Evolutionary conservation across 2,113 vertebrate genomes (phyloP), one percentile per base, ranked within the genome.

Genomic region (Poicephalus meyeri): DNA sequence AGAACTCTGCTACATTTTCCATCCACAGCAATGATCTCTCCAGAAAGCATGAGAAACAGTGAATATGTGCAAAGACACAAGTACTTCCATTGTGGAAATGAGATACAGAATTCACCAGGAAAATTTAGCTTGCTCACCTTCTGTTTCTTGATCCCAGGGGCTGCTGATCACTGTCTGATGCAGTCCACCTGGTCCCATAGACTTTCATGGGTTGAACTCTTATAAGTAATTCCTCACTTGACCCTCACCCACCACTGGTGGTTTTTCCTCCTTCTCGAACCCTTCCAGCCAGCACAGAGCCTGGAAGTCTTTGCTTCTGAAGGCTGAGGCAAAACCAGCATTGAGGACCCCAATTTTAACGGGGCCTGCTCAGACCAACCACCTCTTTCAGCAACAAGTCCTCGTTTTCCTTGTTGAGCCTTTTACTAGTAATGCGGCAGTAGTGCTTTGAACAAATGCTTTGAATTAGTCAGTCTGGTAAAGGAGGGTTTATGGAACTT

Each of bases 81-180:
- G 46, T 31, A 13, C 4, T 42, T 39, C 42, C 1, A 29, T 20
- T 1, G 0, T 21, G 63, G 60, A 68, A 85, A 76, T 2, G 2
- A 55, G 46, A 16, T 5, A 35, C 3, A 49, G 50, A 66, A 41
- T 74, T 61, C 50, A 81, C 7, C 7, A 26, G 37, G 70, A 72
- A 76, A 61, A 56, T 9, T 12, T 4, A 33, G 26, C 35, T 77
- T 61, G 46, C 26, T 46, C 42, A 11, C 16, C 31, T 60, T 33
- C 28, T 26, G 11, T 21, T 77, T 85, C 44, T 60, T 55, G 24
- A 53, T 58, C 13, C 6, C 55, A 55, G 8, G 46, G 11, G 9
- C 1, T 92, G 60, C 25, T 70, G 58, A 47, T n/a, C 44, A 37
- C 29, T 39, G 42, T 37, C 39, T 12, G 49, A 1, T 44, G 58